Base-by-base conservation (phyloP, 37 sponge, comb jelly and placozoan genomes). In the Aphrocallistes beatrix region DNA sequence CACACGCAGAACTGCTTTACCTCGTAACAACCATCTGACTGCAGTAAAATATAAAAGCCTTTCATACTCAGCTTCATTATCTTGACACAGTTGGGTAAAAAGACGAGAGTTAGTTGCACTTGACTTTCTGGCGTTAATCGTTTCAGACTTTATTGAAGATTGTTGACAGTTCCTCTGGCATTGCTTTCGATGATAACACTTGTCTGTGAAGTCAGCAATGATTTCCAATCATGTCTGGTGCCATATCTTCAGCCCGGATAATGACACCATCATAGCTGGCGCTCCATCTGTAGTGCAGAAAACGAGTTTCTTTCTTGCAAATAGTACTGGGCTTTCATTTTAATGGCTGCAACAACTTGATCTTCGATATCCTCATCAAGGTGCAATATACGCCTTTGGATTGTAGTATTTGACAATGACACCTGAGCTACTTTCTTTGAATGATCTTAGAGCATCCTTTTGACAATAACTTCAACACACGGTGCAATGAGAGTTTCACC, bases 21-120 rank as follows among this genome's bases (percentile, higher is more conserved):
- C 75, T 60, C 75, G 75, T 19, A 6, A 60, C 34, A 60, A 60
- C 75, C 75, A 60, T 60, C 75, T 60, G 75, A 60, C 75, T 60
- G 75, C 75, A 60, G 75, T 60, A 60, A 60, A 60, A 60, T 19
- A 19, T n/a, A 32, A 60, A 60, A 60, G 75, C 8, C 3, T 60
- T 13, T 60, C 75, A 60, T 19, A 60, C 17, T 60, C 21, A 60
- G 75, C 75, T 60, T n/a, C 21, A 3, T 60, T n/a, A n/a, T n/a
- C n/a, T n/a, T n/a, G n/a, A n/a, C n/a, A n/a, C n/a, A n/a, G n/a
- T n/a, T n/a, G n/a, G n/a, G n/a, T n/a, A n/a, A n/a, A n/a, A n/a
- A 60, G 75, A 13, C 75, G 75, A 60, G 75, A 60, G 75, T 60
- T 60, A 60, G 75, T 60, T 60, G 75, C 75, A 60, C 32, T 60